phyloP scores from a whole-genome alignment of 1,140 invertebrate genomes.

The Caenorhabditis elegans region DNA sequence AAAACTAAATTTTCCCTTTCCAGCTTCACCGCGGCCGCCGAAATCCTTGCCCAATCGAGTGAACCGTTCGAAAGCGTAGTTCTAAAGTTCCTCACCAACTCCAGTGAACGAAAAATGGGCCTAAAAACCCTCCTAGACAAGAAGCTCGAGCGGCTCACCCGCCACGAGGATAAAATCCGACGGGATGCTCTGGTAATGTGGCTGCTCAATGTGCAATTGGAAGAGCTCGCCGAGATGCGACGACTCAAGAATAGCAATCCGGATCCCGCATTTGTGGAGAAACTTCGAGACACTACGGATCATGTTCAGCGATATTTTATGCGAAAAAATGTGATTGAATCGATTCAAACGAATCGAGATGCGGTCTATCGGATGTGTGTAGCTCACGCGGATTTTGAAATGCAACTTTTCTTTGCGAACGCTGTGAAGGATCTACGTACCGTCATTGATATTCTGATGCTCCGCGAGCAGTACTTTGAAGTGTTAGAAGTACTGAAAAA shows the following conservation, averaged over 20 bases:
- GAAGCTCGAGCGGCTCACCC: slow-evolving; percentile 42
- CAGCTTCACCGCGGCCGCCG: slow-evolving; percentile 46
- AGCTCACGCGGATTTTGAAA: slow-evolving; percentile 47
- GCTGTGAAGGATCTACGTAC: slow-evolving; percentile 42
- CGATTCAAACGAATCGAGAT: slow-evolving; percentile 41
- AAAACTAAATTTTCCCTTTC: no score
- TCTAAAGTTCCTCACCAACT: slow-evolving; percentile 43
- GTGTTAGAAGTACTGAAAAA: slow-evolving; percentile 38
- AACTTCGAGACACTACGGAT: neutral
- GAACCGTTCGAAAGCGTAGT: slow-evolving; percentile 47
- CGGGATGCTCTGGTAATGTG: slow-evolving; percentile 49
- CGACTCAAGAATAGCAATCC: neutral
- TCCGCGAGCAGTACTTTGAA: slow-evolving; percentile 42
- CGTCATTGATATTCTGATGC: slow-evolving; percentile 35
- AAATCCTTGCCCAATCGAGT: slow-evolving; percentile 44
- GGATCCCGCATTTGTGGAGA: neutral
- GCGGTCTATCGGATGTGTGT: slow-evolving; percentile 46
- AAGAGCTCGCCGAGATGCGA: slow-evolving; percentile 42
- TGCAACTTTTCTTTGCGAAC: slow-evolving; percentile 44
- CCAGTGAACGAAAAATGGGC: slow-evolving; percentile 36
- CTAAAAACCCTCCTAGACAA: slow-evolving; percentile 48
- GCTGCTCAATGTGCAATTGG: slow-evolving; percentile 46
- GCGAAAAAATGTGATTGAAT: slow-evolving; percentile 37
- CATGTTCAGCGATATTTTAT: slow-evolving; percentile 40
- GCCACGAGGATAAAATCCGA: slow-evolving; percentile 40